A percentile compares a stretch with the other conserved stretches of the same genome.
Evolutionary conservation across 1,140 invertebrate genomes (phyloP).

Genomic region (Chironomus tepperi): DNA sequence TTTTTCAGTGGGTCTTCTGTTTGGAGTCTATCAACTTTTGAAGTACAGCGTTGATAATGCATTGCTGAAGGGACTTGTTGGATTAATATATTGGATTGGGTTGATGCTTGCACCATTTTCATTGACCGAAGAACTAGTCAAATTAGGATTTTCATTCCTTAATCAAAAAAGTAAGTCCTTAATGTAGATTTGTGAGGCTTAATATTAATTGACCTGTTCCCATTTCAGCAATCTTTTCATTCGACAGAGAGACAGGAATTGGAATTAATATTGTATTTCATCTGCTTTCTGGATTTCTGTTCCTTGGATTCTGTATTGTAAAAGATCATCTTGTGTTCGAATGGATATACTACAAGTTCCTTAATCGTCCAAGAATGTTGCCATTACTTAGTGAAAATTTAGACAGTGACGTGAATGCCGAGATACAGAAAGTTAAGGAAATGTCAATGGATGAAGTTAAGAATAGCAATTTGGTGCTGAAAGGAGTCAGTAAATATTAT

Average conservation of each 20-base stretch:
- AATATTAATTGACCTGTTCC: too few species aligned
- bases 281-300: background rate
- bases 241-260: background rate
- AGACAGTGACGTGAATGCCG: constrained; percentile 43
- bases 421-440: constrained; percentile 37
- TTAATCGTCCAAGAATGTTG: constrained; percentile 23
- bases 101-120: background rate
- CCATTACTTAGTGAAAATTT: constrained; percentile 27
- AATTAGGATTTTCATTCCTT: background rate
- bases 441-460: constrained; percentile 31
- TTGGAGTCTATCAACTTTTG: background rate
- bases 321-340: constrained; percentile 11
- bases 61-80: background rate
- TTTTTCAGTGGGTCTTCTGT: background rate
- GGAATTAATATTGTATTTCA: background rate
- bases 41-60: background rate
- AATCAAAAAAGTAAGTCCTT: background rate
- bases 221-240: background rate
- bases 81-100: background rate
- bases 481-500: constrained; percentile 59
- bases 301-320: background rate
- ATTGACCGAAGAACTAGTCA: background rate
- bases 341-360: constrained; percentile 25
- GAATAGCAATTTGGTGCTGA: constrained; percentile 40
- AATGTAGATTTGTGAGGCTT: too few species aligned